Base-by-base conservation (phyloP, 2,797 vertebrate genomes). In the Fistularia tabacaria region DNA sequence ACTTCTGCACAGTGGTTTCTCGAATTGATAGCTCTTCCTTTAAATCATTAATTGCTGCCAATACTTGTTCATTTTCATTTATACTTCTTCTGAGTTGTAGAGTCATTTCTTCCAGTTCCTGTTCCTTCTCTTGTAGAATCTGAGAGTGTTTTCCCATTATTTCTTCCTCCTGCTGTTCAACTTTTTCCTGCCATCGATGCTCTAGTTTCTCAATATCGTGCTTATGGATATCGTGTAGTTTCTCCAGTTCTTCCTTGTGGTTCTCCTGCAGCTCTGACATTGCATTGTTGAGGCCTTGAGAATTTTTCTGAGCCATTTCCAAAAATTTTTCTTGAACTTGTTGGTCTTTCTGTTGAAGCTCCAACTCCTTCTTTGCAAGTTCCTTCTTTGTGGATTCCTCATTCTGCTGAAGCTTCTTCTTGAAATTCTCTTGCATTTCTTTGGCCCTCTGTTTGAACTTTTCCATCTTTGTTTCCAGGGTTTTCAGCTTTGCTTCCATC, bases 271-370 rank as follows among this genome's bases (percentile, higher is more conserved):
- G 79, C 74, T 94, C 93, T 48, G 91, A 90, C 49, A 97, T 57
- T 0, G 92, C 80, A 54, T 91, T 93, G 69, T 57, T 93, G 53
- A 96, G 88, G 60, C 91, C 93, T 41, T 91, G 83, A 14, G 95
- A 95, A 76, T 86, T 95, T 58, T 92, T 90, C 56, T 93, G 91
- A n/a, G 92, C 83, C 91, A 97, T 93, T 76, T 96, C 94, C 38
- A 94, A 59, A 15, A 98, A 91, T 77, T 95, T 95, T 55, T 93
- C 90, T 74, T 88, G 93, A 50, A 97, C 88, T 59, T 96, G 90
- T 0, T 92, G 88, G 63, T 98, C 95, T 71, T 95, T 98, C 80
- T 93, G 80, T 64, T 83, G 90, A 50, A 99, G 85, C 70, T 95
- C 95, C 36, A 85, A 64, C 14, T 93, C 90, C 41, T 92, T 95